Percentiles rank a stretch among this genome's conserved stretches.
Evolutionary conservation across 30 jellyfish, hydroid and myxozoan species (phyloP).

Genomic region (Phacellophora camtschatica): DNA sequence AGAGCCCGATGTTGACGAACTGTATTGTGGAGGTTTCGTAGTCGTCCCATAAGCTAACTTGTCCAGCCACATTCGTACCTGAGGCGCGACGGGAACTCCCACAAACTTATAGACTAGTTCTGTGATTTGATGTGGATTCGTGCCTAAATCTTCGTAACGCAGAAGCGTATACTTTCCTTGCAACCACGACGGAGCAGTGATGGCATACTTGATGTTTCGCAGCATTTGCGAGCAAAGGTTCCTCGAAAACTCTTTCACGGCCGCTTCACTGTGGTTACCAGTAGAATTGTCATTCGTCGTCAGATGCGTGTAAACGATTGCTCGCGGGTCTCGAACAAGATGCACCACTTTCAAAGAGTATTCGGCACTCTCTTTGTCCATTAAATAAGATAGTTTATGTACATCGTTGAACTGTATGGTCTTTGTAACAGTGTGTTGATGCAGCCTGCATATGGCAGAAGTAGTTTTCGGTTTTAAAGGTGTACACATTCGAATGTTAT

Average conservation of each 20-base stretch:
- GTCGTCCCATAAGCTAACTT: slow-evolving; percentile 89
- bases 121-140: slow-evolving; percentile 98
- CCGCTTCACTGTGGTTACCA: slow-evolving; percentile 65
- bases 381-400: slow-evolving; percentile 92
- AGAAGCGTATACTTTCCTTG: slow-evolving; percentile 98
- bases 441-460: slow-evolving; percentile 98
- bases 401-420: slow-evolving; percentile 94
- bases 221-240: slow-evolving; percentile 89
- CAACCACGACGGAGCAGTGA: slow-evolving; percentile 99
- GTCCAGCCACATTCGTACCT: slow-evolving; percentile 99
- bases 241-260: slow-evolving; percentile 75
- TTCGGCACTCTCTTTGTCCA: slow-evolving; percentile 99
- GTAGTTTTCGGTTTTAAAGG: slow-evolving; percentile 98
- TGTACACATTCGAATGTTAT: slow-evolving; percentile 97
- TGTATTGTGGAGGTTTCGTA: slow-evolving; percentile 84
- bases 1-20: slow-evolving; percentile 98
- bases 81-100: slow-evolving; percentile 99
- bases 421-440: slow-evolving; percentile 96
- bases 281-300: slow-evolving; percentile 70
- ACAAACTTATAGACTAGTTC: slow-evolving; percentile 96
- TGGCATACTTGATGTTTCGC: slow-evolving; percentile 93
- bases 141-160: slow-evolving; percentile 98
- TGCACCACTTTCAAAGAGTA: slow-evolving; percentile 97
- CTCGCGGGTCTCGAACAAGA: slow-evolving; percentile 99
- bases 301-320: slow-evolving; percentile 91